phyloP scores from a whole-genome alignment of 2,113 vertebrate genomes.

The Oriolus oriolus region DNA sequence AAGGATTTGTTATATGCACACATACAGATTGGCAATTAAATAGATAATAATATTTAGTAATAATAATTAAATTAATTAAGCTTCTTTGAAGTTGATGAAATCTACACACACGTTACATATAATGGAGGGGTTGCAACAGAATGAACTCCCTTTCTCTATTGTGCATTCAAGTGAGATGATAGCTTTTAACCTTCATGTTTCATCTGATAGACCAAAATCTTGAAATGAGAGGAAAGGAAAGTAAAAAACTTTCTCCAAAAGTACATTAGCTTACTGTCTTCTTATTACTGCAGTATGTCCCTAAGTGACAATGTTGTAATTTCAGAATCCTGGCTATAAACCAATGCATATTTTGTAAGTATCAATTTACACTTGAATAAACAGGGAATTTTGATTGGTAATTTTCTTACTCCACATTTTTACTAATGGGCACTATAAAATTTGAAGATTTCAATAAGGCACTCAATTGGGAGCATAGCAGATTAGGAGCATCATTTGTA shows the following conservation, averaged over 20 bases:
- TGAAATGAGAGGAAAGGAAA: neutral
- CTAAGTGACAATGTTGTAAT: neutral
- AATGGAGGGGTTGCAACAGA: neutral
- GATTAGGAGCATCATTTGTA: constrained; percentile 38
- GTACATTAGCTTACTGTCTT: neutral
- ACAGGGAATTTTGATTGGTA: constrained; percentile 34
- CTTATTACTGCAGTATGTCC: neutral
- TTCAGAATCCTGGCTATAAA: constrained; percentile 34
- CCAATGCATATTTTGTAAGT: constrained; percentile 31
- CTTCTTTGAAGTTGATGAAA: constrained; percentile 31
- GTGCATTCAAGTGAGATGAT: neutral
- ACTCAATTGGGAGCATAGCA: constrained; percentile 32
- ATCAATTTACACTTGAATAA: constrained; percentile 55
- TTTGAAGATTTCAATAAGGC: constrained; percentile 47
- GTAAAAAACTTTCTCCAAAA: neutral
- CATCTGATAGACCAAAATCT: neutral
- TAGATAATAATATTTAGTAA: constrained; percentile 53
- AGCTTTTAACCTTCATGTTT: neutral
- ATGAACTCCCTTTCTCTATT: neutral
- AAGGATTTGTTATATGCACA: constrained; percentile 38
- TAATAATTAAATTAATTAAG: constrained; percentile 58
- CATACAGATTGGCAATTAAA: constrained; percentile 47
- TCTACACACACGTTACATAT: neutral
- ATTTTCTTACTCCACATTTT: constrained; percentile 59
- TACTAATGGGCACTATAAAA: constrained; percentile 54